Evolutionary conservation across 1,140 invertebrate genomes (phyloP).

Genomic region (Campoletis sonorensis): DNA sequence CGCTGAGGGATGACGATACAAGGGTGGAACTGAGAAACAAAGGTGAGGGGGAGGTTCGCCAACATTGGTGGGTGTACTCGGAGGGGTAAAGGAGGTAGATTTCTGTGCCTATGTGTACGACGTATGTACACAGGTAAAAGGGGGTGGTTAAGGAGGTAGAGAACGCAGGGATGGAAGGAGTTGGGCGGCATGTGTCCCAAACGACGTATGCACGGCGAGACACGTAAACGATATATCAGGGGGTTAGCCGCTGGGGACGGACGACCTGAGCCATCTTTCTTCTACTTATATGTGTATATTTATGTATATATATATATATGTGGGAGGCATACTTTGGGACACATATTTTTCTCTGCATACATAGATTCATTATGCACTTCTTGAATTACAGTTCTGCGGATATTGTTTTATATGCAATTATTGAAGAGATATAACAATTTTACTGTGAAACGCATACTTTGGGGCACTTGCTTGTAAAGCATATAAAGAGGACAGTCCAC

Average conservation of each 20-base stretch:
- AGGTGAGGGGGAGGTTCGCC: constrained; percentile 22
- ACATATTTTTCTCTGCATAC: too few species aligned
- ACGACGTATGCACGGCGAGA: constrained; percentile 75
- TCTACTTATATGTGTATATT: constrained; percentile 68
- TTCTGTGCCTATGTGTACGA: not conserved
- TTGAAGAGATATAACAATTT: too few species aligned
- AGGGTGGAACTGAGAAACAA: not conserved
- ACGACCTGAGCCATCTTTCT: constrained; percentile 75
- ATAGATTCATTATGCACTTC: too few species aligned
- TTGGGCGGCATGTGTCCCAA: constrained; percentile 73
- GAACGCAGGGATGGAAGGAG: constrained; percentile 37
- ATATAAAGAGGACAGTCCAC: too few species aligned
- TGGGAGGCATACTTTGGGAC: too few species aligned
- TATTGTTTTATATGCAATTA: too few species aligned
- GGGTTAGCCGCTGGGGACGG: constrained; percentile 76
- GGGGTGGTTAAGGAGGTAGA: constrained; percentile 45
- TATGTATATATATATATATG: too few species aligned
- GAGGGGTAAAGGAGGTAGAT: constrained; percentile 1
- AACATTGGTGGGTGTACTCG: not conserved
- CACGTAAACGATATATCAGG: constrained; percentile 78
- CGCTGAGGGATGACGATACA: constrained; percentile 37
- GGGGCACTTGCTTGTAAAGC: too few species aligned
- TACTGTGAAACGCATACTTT: too few species aligned
- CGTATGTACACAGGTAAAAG: constrained; percentile 23
- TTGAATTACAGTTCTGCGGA: too few species aligned